A percentile compares a stretch with the other conserved stretches of the same genome.
Conservation (phyloP, 2,113 vertebrate species). For the Channa maculata region DNA sequence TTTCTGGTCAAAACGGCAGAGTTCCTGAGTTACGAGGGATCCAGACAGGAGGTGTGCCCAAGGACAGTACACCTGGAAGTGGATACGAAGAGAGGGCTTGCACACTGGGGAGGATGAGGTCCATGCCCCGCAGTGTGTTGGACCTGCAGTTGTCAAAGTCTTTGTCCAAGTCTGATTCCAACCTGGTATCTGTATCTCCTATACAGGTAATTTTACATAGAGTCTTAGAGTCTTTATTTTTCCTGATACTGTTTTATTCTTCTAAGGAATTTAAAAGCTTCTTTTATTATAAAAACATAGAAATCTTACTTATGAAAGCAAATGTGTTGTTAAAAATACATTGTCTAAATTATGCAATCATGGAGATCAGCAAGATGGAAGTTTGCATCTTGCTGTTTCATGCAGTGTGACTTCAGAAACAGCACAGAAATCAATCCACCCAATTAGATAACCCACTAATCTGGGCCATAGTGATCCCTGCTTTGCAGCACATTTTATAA, state of each 20-base stretch:
- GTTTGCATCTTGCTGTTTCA: conserved; percentile 43
- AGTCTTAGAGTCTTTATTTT: not conserved
- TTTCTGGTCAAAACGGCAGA: conserved; percentile 78
- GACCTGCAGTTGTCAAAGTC: conserved; percentile 93
- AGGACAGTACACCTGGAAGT: conserved; percentile 64
- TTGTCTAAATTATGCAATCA: conserved; percentile 19
- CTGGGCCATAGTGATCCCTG: conserved; percentile 55
- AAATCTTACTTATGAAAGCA: not conserved
- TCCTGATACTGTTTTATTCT: not conserved
- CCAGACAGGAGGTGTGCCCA: conserved; percentile 78
- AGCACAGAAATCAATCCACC: conserved; percentile 44
- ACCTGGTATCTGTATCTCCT: conserved; percentile 86
- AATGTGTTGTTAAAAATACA: conserved; percentile 38
- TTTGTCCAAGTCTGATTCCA: conserved; percentile 96
- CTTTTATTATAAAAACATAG: too few relatives aligned
- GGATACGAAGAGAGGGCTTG: conserved; percentile 92
- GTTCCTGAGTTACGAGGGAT: conserved; percentile 73
- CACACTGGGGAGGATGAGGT: conserved; percentile 94
- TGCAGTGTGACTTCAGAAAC: conserved; percentile 36
- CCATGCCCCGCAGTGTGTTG: conserved; percentile 89
- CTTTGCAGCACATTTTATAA: conserved; percentile 40
- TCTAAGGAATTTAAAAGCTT: not conserved
- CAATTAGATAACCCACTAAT: conserved; percentile 51
- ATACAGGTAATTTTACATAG: conserved; percentile 57
- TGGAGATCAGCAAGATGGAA: not conserved